Conservation (phyloP, 2,113 vertebrate genomes). For the Naja naja region DNA sequence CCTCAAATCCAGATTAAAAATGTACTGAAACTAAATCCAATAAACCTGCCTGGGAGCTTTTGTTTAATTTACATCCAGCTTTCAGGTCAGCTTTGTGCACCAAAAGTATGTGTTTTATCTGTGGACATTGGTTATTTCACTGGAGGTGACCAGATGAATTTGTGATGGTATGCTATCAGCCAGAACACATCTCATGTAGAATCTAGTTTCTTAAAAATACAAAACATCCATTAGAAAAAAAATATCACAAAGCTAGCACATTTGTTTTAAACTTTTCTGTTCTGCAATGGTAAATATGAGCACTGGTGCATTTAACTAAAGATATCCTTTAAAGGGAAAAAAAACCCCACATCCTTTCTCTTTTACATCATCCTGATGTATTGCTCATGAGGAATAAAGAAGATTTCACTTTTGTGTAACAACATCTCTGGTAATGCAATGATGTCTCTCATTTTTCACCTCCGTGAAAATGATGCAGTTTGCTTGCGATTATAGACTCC, state of each 20-base stretch:
- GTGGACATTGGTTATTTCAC: constrained; percentile 52
- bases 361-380: constrained; percentile 24
- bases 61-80: constrained; percentile 51
- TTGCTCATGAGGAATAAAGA: constrained; percentile 45
- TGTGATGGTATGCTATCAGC: constrained; percentile 48
- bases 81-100: constrained; percentile 24
- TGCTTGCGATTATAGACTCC: constrained; percentile 77
- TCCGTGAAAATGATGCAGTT: constrained; percentile 72
- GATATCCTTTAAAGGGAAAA: constrained; percentile 11
- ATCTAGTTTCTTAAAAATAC: constrained; percentile 29
- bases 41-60: background rate
- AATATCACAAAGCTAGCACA: constrained; percentile 25
- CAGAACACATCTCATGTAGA: constrained; percentile 29
- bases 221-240: constrained; percentile 25
- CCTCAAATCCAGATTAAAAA: background rate
- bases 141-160: constrained; percentile 49
- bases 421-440: constrained; percentile 36
- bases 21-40: background rate
- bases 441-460: constrained; percentile 67
- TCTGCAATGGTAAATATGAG: constrained; percentile 19
- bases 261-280: constrained; percentile 37
- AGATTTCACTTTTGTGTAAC: constrained; percentile 44
- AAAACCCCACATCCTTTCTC: background rate
- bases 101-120: constrained; percentile 34
- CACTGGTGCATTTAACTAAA: constrained; percentile 45